Evolutionary conservation across 1,140 invertebrate genomes (phyloP).

Genomic region (Pentalonia nigronervosa): DNA sequence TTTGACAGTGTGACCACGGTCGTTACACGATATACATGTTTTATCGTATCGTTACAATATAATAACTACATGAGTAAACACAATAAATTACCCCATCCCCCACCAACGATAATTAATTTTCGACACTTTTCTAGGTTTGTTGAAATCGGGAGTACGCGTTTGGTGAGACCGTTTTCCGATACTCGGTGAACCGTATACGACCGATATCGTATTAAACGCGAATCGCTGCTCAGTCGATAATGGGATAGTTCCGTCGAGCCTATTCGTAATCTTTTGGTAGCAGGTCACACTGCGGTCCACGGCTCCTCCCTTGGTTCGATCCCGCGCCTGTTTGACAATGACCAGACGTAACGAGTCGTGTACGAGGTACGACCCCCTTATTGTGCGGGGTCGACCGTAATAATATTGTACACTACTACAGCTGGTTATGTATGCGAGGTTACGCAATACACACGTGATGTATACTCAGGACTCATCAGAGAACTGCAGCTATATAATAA

Average conservation of each 20-base stretch:
- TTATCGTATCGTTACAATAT: not conserved
- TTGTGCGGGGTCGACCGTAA: not conserved
- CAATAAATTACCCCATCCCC: not conserved
- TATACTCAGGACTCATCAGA: not conserved
- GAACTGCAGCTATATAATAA: not conserved
- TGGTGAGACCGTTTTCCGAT: not conserved
- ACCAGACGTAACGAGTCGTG: not conserved
- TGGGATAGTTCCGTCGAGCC: not conserved
- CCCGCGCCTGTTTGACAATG: not conserved
- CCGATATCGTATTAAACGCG: not conserved
- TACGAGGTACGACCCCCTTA: not conserved
- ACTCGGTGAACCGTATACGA: not conserved
- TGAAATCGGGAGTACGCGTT: not conserved
- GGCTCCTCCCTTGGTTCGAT: slow-evolving; percentile 3
- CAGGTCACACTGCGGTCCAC: slow-evolving; percentile 31
- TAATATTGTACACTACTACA: not conserved
- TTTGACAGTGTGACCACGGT: slow-evolving; percentile 38
- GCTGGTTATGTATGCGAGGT: not conserved
- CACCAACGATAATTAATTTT: not conserved
- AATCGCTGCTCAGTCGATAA: not conserved
- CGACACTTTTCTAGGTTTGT: not conserved
- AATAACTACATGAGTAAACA: not conserved
- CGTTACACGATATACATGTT: not conserved
- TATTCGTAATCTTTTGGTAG: not conserved
- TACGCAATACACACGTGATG: not conserved